These are phyloP conservation scores for Puffinus mauretanicus DNA, from an alignment of 2,113 vertebrate species.

Conservation along the genomic window DNA sequence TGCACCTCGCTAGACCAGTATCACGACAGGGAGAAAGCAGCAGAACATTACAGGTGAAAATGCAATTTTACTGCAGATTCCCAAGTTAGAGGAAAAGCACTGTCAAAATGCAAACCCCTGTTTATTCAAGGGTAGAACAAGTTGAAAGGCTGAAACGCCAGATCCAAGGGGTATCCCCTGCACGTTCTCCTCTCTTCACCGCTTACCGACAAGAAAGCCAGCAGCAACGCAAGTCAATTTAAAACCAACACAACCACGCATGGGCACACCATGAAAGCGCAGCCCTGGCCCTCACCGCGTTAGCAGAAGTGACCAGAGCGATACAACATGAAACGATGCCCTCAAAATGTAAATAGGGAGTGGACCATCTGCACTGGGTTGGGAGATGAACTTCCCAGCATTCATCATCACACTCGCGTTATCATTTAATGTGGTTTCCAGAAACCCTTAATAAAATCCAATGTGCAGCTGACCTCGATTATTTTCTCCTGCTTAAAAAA, in stretches of 20 bases:
- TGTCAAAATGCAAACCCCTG: neutral
- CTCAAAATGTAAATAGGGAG: neutral
- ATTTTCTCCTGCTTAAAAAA: neutral
- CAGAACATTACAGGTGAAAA: neutral
- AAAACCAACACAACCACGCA: accelerated
- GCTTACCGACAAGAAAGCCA: neutral
- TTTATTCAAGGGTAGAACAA: neutral
- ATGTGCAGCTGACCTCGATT: neutral
- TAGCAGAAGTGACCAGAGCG: neutral
- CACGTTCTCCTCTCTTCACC: neutral
- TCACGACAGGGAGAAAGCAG: neutral
- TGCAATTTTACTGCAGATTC: neutral
- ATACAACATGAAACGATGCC: neutral
- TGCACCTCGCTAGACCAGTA: neutral
- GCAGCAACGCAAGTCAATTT: neutral
- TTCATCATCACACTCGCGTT: neutral
- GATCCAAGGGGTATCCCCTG: neutral
- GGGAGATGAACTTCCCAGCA: neutral
- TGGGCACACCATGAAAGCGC: neutral
- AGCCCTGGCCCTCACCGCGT: neutral
- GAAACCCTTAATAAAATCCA: neutral
- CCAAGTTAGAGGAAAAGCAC: neutral
- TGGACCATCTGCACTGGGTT: neutral
- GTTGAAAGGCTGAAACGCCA: neutral
- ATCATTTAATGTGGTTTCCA: neutral